Evolutionary conservation across 2,888 invertebrate genomes (phyloP).

Genomic region (Pogonocherus hispidulus): DNA sequence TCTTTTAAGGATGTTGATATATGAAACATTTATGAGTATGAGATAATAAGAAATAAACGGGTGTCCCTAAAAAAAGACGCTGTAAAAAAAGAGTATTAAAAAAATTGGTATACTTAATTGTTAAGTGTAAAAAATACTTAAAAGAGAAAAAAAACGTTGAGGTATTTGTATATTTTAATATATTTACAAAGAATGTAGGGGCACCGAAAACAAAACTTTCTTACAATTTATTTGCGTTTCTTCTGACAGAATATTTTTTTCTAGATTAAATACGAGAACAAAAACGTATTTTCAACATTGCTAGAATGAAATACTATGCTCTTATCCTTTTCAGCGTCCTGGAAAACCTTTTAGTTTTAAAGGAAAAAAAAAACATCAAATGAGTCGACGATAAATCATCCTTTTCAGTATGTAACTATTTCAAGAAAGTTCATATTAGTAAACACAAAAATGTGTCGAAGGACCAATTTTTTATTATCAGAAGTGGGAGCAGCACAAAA

Average conservation of each 20-base stretch:
- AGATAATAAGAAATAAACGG: constrained; percentile 41
- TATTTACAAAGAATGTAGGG: constrained; percentile 53
- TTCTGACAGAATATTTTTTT: neutral
- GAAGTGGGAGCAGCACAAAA: no score
- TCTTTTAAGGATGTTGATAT: constrained; percentile 45
- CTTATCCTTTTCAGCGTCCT: neutral
- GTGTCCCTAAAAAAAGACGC: constrained; percentile 45
- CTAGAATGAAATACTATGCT: neutral
- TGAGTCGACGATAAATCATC: no score
- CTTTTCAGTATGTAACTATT: no score
- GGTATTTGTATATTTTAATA: constrained; percentile 57
- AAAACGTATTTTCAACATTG: no score
- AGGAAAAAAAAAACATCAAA: no score
- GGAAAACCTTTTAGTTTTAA: no score
- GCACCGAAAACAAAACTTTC: constrained; percentile 50
- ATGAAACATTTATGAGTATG: constrained; percentile 35
- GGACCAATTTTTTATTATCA: no score
- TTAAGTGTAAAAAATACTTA: constrained; percentile 44
- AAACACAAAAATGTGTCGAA: no score
- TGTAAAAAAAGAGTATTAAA: constrained; percentile 34
- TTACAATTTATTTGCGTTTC: neutral
- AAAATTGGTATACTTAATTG: constrained; percentile 37
- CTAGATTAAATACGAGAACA: neutral
- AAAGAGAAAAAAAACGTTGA: constrained; percentile 44
- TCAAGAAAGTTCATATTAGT: no score